Evolutionary conservation across 2,888 invertebrate species (phyloP).

Genomic region (Cantharis flavilabris): DNA sequence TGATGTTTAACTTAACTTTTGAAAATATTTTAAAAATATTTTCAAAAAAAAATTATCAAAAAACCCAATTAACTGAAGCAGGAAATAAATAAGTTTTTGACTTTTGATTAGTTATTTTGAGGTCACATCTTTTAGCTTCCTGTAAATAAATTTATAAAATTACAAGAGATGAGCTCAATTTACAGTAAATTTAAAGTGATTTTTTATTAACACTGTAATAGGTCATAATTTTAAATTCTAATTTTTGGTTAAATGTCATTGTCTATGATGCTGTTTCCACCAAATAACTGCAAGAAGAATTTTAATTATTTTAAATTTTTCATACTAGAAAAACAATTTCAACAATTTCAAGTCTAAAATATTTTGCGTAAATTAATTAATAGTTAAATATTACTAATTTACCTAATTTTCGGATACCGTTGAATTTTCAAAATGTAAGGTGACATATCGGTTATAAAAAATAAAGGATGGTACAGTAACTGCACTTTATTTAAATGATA

Average conservation of each 20-base stretch:
- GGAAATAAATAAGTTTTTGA: too few species aligned
- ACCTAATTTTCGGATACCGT: not conserved
- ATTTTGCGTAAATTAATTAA: not conserved
- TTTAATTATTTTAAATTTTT: not conserved
- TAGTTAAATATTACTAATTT: not conserved
- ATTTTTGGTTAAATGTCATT: not conserved
- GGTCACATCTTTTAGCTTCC: not conserved
- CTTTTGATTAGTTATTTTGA: not conserved
- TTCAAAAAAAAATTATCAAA: too few species aligned
- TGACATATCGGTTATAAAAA: not conserved
- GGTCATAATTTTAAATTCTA: not conserved
- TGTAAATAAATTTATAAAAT: not conserved
- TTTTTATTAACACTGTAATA: not conserved
- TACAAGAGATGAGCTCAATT: not conserved
- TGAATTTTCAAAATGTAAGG: not conserved
- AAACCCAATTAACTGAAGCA: not conserved
- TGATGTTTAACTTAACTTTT: too few species aligned
- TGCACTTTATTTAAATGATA: not conserved
- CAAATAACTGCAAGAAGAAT: not conserved
- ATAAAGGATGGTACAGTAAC: not conserved
- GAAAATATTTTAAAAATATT: too few species aligned
- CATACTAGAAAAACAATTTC: not conserved
- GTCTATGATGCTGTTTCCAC: not conserved
- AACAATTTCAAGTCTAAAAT: too few species aligned
- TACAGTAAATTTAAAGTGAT: not conserved